These are phyloP conservation scores for Planococcus citri DNA, from an alignment of 1,140 invertebrate genomes.

Conservation along the genomic window DNA sequence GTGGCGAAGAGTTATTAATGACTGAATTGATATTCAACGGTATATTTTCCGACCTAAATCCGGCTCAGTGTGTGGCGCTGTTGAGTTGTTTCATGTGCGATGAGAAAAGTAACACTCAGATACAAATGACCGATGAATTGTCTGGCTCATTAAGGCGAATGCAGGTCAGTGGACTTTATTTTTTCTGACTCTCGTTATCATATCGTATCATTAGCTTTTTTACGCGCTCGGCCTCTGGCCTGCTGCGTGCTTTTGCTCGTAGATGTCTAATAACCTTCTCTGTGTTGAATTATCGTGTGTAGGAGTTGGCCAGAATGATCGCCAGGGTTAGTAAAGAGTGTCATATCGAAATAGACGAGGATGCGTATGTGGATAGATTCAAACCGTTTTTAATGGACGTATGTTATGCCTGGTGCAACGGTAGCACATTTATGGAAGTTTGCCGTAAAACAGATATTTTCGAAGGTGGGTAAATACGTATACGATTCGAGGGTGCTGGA, in stretches of 20 bases:
- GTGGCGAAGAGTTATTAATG: slow-evolving; percentile 91
- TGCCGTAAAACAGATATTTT: slow-evolving; percentile 98
- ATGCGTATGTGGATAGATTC: slow-evolving; percentile 83
- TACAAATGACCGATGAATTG: slow-evolving; percentile 74
- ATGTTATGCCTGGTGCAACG: slow-evolving; percentile 92
- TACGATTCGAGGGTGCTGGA: too few relatives aligned
- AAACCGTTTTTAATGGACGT: slow-evolving; percentile 95
- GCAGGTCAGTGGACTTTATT: slow-evolving; percentile 57
- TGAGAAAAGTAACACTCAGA: slow-evolving; percentile 74
- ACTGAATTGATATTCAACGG: slow-evolving; percentile 98
- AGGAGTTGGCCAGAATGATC: slow-evolving; percentile 79
- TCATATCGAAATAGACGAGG: slow-evolving; percentile 81
- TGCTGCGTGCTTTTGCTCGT: slow-evolving; percentile 26
- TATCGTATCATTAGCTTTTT: too few relatives aligned
- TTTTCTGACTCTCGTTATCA: background rate
- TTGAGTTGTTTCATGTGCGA: slow-evolving; percentile 97
- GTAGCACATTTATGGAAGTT: slow-evolving; percentile 78
- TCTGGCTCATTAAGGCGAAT: slow-evolving; percentile 72
- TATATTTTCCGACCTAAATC: slow-evolving; percentile 74
- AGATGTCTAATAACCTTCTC: too few relatives aligned
- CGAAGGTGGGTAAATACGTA: slow-evolving; percentile 72
- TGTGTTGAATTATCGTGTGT: slow-evolving; percentile 27
- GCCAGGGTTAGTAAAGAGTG: slow-evolving; percentile 84
- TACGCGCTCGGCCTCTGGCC: too few relatives aligned
- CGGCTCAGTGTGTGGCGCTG: slow-evolving; percentile 72